These are phyloP conservation scores for Ceraclea dissimilis DNA, from an alignment of 2,888 invertebrate genomes.

Conservation along the genomic window DNA sequence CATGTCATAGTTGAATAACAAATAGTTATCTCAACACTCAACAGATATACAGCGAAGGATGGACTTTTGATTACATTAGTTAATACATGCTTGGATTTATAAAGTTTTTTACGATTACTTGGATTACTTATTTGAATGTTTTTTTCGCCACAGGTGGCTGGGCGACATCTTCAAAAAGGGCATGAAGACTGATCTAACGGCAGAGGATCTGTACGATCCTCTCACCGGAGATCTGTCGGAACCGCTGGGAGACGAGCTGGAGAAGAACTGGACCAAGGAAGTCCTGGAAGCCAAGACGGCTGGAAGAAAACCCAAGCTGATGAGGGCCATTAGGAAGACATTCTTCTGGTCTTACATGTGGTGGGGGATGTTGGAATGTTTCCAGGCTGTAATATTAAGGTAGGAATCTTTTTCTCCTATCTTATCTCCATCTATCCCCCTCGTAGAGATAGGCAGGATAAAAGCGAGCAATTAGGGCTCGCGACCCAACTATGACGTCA, in stretches of 20 bases:
- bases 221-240: conserved; percentile 56
- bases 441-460: too few relatives aligned
- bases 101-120: too few relatives aligned
- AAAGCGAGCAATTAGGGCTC: too few relatives aligned
- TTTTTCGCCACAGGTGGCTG: conserved; percentile 52
- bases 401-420: conserved; percentile 29
- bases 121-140: too few relatives aligned
- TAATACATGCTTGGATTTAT: too few relatives aligned
- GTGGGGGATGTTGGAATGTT: conserved; percentile 50
- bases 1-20: too few relatives aligned
- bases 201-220: conserved; percentile 59
- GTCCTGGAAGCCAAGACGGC: conserved; percentile 40
- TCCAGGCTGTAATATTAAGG: conserved; percentile 54
- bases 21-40: too few relatives aligned
- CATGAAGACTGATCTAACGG: conserved; percentile 52
- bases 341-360: conserved; percentile 54
- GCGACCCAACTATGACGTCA: too few relatives aligned
- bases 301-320: conserved; percentile 51
- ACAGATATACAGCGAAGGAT: too few relatives aligned
- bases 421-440: too few relatives aligned
- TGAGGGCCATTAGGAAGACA: conserved; percentile 51
- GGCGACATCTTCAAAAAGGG: conserved; percentile 58
- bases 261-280: conserved; percentile 59
- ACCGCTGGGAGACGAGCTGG: conserved; percentile 56
- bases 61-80: too few relatives aligned